Percentiles rank a stretch among this genome's conserved stretches.
Evolutionary conservation across 1,140 invertebrate species (phyloP).

Genomic region (Eriosoma lanigerum): DNA sequence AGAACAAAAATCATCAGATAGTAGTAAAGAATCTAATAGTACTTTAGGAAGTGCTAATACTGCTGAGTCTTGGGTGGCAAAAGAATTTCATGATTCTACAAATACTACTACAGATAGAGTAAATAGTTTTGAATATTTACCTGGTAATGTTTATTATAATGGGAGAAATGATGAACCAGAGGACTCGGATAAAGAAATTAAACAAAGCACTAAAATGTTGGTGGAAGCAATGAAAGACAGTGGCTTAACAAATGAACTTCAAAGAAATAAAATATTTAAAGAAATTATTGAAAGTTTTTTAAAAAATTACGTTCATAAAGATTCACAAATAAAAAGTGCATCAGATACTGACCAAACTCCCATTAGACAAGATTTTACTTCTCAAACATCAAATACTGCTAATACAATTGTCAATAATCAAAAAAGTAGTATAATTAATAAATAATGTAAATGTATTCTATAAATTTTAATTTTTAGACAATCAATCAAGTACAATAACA

Average conservation of each 20-base stretch:
- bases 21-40: slow-evolving; percentile 33
- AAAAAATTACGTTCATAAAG: neutral
- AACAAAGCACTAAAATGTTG: slow-evolving; percentile 17
- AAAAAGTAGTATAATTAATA: slow-evolving; percentile 13
- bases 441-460: neutral
- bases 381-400: slow-evolving; percentile 39
- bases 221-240: slow-evolving; percentile 39
- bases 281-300: slow-evolving; percentile 32
- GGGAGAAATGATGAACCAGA: slow-evolving; percentile 2
- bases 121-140: slow-evolving; percentile 63
- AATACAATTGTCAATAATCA: slow-evolving; percentile 42
- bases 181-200: slow-evolving; percentile 24
- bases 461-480: slow-evolving; percentile 22
- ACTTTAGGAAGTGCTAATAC: slow-evolving; percentile 39
- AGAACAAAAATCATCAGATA: slow-evolving; percentile 2
- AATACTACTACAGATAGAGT: slow-evolving; percentile 57
- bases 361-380: slow-evolving; percentile 32
- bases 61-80: slow-evolving; percentile 46
- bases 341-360: slow-evolving; percentile 13
- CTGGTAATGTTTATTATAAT: slow-evolving; percentile 59
- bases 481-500: slow-evolving; percentile 41
- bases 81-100: slow-evolving; percentile 33
- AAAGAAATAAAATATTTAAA: slow-evolving; percentile 38
- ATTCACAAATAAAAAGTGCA: slow-evolving; percentile 12
- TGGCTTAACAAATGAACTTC: slow-evolving; percentile 25